phyloP scores from a whole-genome alignment of 2,888 invertebrate species.

The Eupithecia dodoneata region DNA sequence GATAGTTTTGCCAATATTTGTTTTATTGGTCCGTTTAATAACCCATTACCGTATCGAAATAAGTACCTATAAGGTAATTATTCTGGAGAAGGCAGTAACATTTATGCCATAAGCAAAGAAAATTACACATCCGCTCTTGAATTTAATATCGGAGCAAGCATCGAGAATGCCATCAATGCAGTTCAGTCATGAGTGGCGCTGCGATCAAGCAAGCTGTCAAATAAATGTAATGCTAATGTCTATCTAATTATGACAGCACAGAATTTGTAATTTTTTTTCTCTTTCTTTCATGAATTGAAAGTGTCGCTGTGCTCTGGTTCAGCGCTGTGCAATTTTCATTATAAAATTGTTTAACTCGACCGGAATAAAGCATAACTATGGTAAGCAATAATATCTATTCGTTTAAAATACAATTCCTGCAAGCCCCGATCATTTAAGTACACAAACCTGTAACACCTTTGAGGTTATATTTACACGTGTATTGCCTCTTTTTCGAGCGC shows the following conservation, averaged over 20 bases:
- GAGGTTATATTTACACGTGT: conserved; percentile 74
- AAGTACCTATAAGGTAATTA: background rate
- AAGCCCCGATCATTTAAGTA: background rate
- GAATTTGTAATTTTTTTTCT: conserved; percentile 27
- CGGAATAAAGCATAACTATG: conserved; percentile 86
- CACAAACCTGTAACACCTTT: conserved; percentile 25
- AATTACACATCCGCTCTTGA: background rate
- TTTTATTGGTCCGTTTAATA: too few species aligned
- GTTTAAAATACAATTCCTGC: background rate
- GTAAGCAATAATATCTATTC: conserved; percentile 66
- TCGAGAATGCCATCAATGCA: background rate
- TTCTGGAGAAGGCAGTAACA: conserved; percentile 9
- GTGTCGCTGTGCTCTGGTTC: conserved; percentile 88
- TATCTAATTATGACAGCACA: too few species aligned
- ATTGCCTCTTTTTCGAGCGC: conserved; percentile 10
- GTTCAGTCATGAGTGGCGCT: background rate
- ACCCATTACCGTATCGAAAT: too few species aligned
- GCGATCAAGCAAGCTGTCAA: background rate
- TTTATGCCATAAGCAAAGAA: conserved; percentile 8
- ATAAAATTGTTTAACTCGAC: conserved; percentile 93
- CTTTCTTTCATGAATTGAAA: conserved; percentile 64
- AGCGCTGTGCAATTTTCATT: conserved; percentile 92
- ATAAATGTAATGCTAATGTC: background rate
- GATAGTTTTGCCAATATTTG: too few species aligned
- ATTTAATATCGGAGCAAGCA: background rate